phyloP scores from a whole-genome alignment of 2,113 vertebrate genomes.

The Myotis brandtii region DNA sequence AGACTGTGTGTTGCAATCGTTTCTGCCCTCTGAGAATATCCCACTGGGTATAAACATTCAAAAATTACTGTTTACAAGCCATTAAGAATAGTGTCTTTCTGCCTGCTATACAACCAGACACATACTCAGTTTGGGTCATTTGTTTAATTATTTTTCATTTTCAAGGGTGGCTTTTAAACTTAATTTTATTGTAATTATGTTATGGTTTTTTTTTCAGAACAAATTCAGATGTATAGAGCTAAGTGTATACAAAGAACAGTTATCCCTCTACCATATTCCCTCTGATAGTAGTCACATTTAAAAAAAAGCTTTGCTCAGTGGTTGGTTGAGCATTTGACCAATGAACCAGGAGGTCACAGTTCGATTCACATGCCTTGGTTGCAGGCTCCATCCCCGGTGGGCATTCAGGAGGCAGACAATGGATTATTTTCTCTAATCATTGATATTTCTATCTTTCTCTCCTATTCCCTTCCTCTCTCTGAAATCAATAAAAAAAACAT shows the following conservation, averaged over 20 bases:
- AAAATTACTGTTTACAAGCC: background rate
- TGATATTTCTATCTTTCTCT: too few relatives aligned
- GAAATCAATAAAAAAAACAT: too few relatives aligned
- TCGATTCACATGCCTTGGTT: too few relatives aligned
- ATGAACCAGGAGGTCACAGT: too few relatives aligned
- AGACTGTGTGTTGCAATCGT: background rate
- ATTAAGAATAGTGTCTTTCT: background rate
- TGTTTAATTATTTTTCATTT: background rate
- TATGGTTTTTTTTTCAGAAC: background rate
- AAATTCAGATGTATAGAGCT: background rate
- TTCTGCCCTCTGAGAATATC: background rate
- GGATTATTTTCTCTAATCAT: too few relatives aligned
- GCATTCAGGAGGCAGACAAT: too few relatives aligned
- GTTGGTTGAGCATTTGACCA: too few relatives aligned
- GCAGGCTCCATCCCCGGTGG: too few relatives aligned
- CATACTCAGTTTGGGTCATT: background rate
- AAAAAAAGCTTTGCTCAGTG: too few relatives aligned
- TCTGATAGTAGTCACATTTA: background rate
- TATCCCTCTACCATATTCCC: background rate
- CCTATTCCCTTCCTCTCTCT: too few relatives aligned
- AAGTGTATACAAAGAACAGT: background rate
- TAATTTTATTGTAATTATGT: background rate
- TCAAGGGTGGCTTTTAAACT: background rate
- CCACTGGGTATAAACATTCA: background rate
- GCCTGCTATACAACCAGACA: background rate